These are phyloP conservation scores for Pitangus sulphuratus DNA, from an alignment of 2,797 vertebrate species.

Conservation along the genomic window DNA sequence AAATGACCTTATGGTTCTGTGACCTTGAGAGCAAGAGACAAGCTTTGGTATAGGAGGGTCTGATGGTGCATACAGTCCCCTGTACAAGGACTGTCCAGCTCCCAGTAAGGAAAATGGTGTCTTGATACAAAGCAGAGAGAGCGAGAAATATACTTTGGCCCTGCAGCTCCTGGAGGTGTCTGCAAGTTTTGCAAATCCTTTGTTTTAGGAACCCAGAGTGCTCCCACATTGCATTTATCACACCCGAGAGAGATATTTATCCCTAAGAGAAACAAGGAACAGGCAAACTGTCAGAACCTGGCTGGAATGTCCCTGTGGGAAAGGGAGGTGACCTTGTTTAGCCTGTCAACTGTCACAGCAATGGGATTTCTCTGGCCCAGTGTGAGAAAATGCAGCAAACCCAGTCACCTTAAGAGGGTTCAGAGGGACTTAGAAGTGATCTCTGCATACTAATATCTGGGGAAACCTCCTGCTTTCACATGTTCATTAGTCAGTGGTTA, in stretches of 20 bases:
- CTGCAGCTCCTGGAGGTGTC: background rate
- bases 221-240: background rate
- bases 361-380: background rate
- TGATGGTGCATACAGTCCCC: rapidly evolving
- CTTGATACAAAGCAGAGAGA: background rate
- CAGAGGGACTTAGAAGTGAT: background rate
- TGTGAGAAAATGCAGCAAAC: background rate
- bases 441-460: background rate
- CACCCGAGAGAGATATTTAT: background rate
- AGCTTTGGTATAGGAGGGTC: background rate
- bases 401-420: background rate
- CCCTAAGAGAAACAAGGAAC: background rate
- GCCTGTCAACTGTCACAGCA: background rate
- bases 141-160: background rate
- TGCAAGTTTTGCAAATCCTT: background rate
- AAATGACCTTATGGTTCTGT: background rate
- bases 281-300: background rate
- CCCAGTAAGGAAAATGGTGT: background rate
- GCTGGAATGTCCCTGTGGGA: background rate
- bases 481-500: background rate
- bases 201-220: background rate
- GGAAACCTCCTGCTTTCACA: background rate
- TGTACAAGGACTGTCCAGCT: background rate
- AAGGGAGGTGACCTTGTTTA: background rate
- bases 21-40: background rate